These are phyloP conservation scores for Ligdia adustata DNA, from an alignment of 2,888 invertebrate genomes.

Conservation along the genomic window DNA sequence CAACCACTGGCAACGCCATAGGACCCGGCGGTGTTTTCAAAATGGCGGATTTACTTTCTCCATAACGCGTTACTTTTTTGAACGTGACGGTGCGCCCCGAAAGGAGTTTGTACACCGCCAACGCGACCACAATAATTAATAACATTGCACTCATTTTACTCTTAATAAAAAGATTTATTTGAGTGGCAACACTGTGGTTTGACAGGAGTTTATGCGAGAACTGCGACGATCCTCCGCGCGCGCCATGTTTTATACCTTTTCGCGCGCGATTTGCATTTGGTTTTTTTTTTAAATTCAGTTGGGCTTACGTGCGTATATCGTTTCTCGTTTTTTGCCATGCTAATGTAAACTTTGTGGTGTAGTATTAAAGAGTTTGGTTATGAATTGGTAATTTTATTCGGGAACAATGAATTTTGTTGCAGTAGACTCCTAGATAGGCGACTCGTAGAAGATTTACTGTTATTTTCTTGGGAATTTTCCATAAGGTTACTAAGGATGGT, in stretches of 20 bases:
- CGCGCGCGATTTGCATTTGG: slow-evolving; percentile 52
- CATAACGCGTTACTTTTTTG: slow-evolving; percentile 52
- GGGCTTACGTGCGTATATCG: background rate
- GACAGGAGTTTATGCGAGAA: slow-evolving; percentile 59
- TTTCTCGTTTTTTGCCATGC: background rate
- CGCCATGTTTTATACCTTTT: slow-evolving; percentile 47
- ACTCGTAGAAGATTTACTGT: no score
- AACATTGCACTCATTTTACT: slow-evolving; percentile 70
- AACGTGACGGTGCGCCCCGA: slow-evolving; percentile 49
- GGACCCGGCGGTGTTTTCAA: slow-evolving; percentile 86
- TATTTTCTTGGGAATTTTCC: no score
- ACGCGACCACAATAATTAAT: slow-evolving; percentile 50
- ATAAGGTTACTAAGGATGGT: no score
- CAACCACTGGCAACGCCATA: slow-evolving; percentile 86
- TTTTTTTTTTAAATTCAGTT: slow-evolving; percentile 25
- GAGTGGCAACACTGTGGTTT: slow-evolving; percentile 64
- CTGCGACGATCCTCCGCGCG: slow-evolving; percentile 35
- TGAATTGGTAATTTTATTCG: no score
- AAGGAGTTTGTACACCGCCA: slow-evolving; percentile 62
- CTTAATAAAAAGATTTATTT: slow-evolving; percentile 60
- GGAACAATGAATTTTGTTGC: no score
- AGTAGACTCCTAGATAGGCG: no score
- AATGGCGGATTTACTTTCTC: slow-evolving; percentile 44
- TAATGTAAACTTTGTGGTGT: slow-evolving; percentile 4
- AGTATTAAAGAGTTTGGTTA: no score